A percentile compares a stretch with the other conserved stretches of the same genome.
Evolutionary conservation across 2,888 invertebrate genomes (phyloP).

Genomic region (Parelbella ahira): DNA sequence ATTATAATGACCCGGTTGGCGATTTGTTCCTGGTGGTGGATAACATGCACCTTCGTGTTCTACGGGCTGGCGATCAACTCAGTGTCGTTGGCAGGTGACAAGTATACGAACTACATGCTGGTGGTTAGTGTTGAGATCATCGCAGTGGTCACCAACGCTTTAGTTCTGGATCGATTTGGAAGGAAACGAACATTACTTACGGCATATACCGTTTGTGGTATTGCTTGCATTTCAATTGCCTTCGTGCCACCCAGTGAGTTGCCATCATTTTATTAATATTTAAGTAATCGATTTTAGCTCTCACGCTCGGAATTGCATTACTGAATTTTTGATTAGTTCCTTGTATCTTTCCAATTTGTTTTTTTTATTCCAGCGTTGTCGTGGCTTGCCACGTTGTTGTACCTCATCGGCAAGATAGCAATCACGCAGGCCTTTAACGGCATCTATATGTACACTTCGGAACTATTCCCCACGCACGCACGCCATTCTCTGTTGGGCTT

Average conservation of each 20-base stretch:
- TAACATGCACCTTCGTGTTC: constrained; percentile 89
- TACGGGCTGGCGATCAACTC: constrained; percentile 90
- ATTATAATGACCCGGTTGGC: constrained; percentile 64
- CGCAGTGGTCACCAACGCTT: constrained; percentile 83
- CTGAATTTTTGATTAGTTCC: no score
- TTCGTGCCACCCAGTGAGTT: constrained; percentile 72
- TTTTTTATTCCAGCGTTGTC: constrained; percentile 52
- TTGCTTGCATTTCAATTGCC: constrained; percentile 73
- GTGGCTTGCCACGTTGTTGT: constrained; percentile 68
- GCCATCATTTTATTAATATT: no score
- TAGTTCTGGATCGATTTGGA: constrained; percentile 83
- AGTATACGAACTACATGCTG: constrained; percentile 88
- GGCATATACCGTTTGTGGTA: constrained; percentile 80
- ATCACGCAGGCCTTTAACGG: constrained; percentile 85
- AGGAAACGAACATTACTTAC: constrained; percentile 81
- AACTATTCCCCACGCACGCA: constrained; percentile 86
- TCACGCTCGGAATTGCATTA: no score
- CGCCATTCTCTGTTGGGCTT: constrained; percentile 84
- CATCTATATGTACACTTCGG: constrained; percentile 86
- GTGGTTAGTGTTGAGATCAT: constrained; percentile 86
- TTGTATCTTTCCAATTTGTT: no score
- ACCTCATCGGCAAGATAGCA: constrained; percentile 83
- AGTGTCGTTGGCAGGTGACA: constrained; percentile 86
- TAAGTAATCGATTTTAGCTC: no score
- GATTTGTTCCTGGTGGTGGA: constrained; percentile 84